Base-by-base conservation (phyloP, 2,888 invertebrate species). In the Kryphioiulus occultus region DNA sequence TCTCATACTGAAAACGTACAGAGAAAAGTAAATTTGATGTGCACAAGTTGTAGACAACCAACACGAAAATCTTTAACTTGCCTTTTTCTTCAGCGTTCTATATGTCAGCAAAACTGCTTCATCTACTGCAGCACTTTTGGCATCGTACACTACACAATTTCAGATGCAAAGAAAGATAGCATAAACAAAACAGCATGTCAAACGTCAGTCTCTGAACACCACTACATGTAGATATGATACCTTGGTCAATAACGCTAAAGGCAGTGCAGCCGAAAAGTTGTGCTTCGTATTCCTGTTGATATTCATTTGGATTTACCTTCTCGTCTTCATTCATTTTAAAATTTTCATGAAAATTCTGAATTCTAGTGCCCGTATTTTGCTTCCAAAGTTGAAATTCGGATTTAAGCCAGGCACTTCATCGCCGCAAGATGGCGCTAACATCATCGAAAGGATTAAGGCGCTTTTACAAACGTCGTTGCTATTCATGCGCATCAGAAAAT, bases 211-310 rank as follows among this genome's bases (percentile, higher is more conserved):
- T n/a, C n/a, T n/a, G n/a, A n/a, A n/a, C n/a, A n/a, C n/a, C n/a
- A n/a, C n/a, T 44, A 10, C 44, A 44, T 44, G 44, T 35, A 35
- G n/a, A 44, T 78, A 3, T 7, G 17, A 35, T 44, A 85, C 85
- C 85, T 42, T 42, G n/a, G 47, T 85, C 85, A 44, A 47, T 44
- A 19, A 44, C 42, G 19, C 47, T 19, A 22, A 12, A 26, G 30
- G 42, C 39, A 5, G 42, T 85, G 32, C 39, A 85, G 1, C 85
- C 86, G 26, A 86, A 86, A 32, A 68, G 82, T 17, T 86, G 86
- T 22, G 59, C 59, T 17, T 86, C 78, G 59, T 78, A 78, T 82
- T 86, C 86, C 19, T 86, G 86, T 30, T 86, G 17, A 32, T 19
- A 1, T 32, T 84, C 84, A 0, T 32, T 35, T 1, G 84, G n/a